Evolutionary conservation across 2,113 vertebrate genomes (phyloP).

Genomic region (Ifrita kowaldi): DNA sequence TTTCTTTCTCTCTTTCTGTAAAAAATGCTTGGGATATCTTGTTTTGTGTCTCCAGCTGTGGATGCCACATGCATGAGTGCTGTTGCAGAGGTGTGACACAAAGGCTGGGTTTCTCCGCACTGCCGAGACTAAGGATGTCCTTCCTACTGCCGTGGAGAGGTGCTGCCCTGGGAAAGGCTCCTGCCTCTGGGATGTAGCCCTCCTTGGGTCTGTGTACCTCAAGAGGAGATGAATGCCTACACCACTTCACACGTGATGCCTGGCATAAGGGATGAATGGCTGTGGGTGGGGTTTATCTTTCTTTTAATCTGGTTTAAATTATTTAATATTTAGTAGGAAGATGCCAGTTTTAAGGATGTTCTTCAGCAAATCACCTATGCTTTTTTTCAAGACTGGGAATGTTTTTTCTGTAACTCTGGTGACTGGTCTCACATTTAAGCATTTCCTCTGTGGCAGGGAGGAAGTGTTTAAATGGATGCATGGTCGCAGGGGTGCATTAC

Average conservation of each 20-base stretch:
- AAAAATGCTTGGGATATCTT: background rate
- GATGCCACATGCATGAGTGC: background rate
- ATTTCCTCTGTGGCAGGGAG: background rate
- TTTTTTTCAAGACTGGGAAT: background rate
- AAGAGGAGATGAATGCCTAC: background rate
- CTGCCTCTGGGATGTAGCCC: background rate
- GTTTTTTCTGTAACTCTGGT: background rate
- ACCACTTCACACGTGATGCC: accelerated
- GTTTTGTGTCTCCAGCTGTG: background rate
- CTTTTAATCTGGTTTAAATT: background rate
- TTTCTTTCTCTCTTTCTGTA: background rate
- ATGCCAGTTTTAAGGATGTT: background rate
- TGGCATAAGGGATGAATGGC: background rate
- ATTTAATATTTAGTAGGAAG: background rate
- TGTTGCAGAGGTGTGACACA: background rate
- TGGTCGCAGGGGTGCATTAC: background rate
- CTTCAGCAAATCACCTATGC: background rate
- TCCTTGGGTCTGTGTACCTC: too few species aligned
- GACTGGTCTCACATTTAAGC: background rate
- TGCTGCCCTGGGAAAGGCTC: background rate
- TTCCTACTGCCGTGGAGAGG: background rate
- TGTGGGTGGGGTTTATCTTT: background rate
- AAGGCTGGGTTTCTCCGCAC: background rate
- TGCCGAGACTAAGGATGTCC: background rate
- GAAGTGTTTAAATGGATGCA: background rate